These are phyloP conservation scores for Drosophila cardini DNA, from an alignment of 1,140 invertebrate species.

Conservation along the genomic window DNA sequence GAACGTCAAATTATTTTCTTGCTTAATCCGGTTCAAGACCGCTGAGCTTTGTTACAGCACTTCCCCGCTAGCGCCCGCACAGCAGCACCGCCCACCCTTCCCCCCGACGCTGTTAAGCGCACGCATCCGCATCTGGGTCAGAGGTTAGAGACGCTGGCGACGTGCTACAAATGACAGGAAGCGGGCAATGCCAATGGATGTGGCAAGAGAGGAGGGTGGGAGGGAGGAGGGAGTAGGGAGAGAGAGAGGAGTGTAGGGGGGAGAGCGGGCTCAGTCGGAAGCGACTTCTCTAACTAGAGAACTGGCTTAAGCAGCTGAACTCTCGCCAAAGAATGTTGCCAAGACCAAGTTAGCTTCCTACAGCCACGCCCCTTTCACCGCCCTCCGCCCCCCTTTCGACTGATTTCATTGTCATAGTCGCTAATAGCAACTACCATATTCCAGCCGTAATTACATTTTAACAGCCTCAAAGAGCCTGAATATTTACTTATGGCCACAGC, in stretches of 20 bases:
- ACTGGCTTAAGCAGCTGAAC: constrained; percentile 46
- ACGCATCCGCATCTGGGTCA: constrained; percentile 61
- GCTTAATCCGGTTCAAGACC: constrained; percentile 78
- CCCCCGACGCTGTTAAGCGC: neutral
- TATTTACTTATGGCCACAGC: constrained; percentile 63
- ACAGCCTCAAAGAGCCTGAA: constrained; percentile 65
- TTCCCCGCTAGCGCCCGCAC: neutral
- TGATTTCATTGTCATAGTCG: constrained; percentile 79
- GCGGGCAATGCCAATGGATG: constrained; percentile 17
- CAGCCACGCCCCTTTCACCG: neutral
- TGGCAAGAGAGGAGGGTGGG: constrained; percentile 11
- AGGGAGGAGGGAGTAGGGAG: neutral
- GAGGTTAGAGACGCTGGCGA: constrained; percentile 50
- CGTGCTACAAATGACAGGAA: constrained; percentile 62
- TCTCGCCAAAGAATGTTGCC: constrained; percentile 5
- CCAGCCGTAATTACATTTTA: constrained; percentile 73
- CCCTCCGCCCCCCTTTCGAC: constrained; percentile 11
- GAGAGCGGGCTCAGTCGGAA: no score
- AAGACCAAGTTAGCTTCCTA: neutral
- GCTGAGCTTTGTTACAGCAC: constrained; percentile 61
- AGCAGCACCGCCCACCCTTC: no score
- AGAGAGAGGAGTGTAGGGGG: no score
- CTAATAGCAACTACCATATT: constrained; percentile 72
- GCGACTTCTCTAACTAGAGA: constrained; percentile 7
- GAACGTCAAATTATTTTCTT: constrained; percentile 82